Base-by-base conservation (phyloP, 2,888 invertebrate species). In the Lacanobia oleracea region DNA sequence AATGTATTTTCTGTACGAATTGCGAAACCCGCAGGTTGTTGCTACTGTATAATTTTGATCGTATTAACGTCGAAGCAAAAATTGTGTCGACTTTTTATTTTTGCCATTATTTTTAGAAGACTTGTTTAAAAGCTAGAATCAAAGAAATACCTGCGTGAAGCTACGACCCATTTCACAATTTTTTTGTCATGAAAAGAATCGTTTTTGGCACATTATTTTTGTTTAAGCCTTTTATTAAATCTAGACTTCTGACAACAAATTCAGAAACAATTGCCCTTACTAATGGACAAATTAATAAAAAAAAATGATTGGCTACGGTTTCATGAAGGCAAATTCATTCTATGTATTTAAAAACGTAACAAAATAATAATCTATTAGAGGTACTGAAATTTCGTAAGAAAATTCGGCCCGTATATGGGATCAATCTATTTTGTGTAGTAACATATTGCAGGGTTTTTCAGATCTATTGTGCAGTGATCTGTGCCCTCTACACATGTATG, bases 11-110 rank as follows among this genome's bases (percentile, higher is more conserved):
- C 59, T 54, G 27, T 51, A 65, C 16, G 63, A 51, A 81, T 65
- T 56, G 62, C 27, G 57, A 64, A 59, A 48, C 54, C 1, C 21
- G 6, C 27, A 50, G 23, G 18, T 59, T 79, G 68, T 82, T 79
- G 61, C 33, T 83, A 21, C 66, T 73, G 84, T 83, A 82, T 82
- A 83, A 83, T 73, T 70, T 83, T 80, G 45, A 63, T 67, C 56
- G 27, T 51, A 59, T 79, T 83, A 57, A 45, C 64, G 50, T 50
- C 23, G 43, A 37, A 66, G 37, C 33, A 37, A 67, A 69, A 78
- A 70, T n/a, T 45, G 53, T 33, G 21, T 8, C 27, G 59, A 60
- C 51, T 59, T 68, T 71, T 62, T 60, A 40, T 33, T 68, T 71
- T 74, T 37, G n/a, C 1, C n/a, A 43, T 64, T 54, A 48, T 69